A percentile compares a stretch with the other conserved stretches of the same genome.
phyloP scores from a whole-genome alignment of 2,113 vertebrate genomes.

The Hippocampus comes region DNA sequence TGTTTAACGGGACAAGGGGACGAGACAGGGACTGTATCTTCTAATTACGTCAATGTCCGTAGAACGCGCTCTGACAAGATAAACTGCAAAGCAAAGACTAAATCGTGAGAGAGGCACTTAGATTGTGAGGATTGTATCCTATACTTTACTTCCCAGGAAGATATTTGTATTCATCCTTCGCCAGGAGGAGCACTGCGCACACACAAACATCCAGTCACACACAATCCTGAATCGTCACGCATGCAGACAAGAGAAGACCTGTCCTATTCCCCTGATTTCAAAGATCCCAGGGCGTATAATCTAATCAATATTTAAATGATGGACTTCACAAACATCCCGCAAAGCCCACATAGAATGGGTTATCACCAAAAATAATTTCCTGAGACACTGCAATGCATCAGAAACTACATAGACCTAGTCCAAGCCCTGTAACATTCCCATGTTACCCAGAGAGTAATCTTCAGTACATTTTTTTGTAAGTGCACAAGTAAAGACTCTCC shows the following conservation, averaged over 20 bases:
- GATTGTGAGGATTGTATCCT: constrained; percentile 22
- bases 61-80: constrained; percentile 7
- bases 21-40: background rate
- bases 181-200: constrained; percentile 25
- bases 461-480: background rate
- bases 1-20: constrained; percentile 10
- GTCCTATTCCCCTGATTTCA: constrained; percentile 23
- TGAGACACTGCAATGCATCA: constrained; percentile 13
- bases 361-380: constrained; percentile 7
- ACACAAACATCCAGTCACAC: constrained; percentile 20
- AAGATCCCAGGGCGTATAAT: constrained; percentile 33
- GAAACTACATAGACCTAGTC: background rate
- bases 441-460: background rate
- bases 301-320: constrained; percentile 62
- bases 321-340: constrained; percentile 43
- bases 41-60: background rate
- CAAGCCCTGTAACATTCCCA: background rate
- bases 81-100: background rate
- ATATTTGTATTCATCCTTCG: constrained; percentile 47
- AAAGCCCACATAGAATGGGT: constrained; percentile 6
- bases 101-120: background rate
- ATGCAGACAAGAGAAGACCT: constrained; percentile 12
- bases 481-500: background rate
- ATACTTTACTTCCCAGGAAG: constrained; percentile 31
- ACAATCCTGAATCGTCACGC: constrained; percentile 39